Base-by-base conservation (phyloP, 2,888 invertebrate genomes). In the Lithophane leautieri region DNA sequence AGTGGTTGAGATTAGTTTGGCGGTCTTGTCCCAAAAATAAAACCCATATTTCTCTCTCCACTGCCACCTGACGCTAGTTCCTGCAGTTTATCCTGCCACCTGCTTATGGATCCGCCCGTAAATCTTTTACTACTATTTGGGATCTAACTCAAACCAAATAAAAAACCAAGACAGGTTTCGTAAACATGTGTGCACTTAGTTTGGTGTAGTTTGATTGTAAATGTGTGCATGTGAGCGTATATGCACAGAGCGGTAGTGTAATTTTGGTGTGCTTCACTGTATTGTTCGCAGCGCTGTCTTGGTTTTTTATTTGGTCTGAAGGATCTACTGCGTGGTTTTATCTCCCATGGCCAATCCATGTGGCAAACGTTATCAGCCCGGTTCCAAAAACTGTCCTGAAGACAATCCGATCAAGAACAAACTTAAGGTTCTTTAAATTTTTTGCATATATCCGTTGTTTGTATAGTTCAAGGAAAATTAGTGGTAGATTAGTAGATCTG, bases 401-500 rank as follows among this genome's bases (percentile, higher is more conserved):
- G 16, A 44, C 2, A 58, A 76, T 72, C 9, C 11, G 50, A 79
- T 79, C 58, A 52, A 4, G 34, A 50, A 25, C 25, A 16, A 60
- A 12, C n/a, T 9, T 25, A 44, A 50, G 34, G 50, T 79, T 60
- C 58, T 44, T 34, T 42, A n/a, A 0, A 47, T 69, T 69, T 78
- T 76, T 28, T 11, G 9, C 16, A 34, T 44, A 3, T 22, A 60
- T 34, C 42, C 44, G 58, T 79, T 34, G 44, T 11, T 73, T 40
- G 50, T 44, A 79, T 80, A 80, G 61, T 73, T 73, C 80, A 76
- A 80, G 76, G 58, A 47, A 80, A 80, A 61, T 52, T 11, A 0
- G 60, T 60, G 44, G 44, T 52, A 25, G 28, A 73, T 76, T 73
- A 54, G n/a, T 61, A 28, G 8, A 74, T 25, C 60, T 74, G 11